phyloP scores from a whole-genome alignment of 2,113 vertebrate genomes.

The Lampris incognitus region DNA sequence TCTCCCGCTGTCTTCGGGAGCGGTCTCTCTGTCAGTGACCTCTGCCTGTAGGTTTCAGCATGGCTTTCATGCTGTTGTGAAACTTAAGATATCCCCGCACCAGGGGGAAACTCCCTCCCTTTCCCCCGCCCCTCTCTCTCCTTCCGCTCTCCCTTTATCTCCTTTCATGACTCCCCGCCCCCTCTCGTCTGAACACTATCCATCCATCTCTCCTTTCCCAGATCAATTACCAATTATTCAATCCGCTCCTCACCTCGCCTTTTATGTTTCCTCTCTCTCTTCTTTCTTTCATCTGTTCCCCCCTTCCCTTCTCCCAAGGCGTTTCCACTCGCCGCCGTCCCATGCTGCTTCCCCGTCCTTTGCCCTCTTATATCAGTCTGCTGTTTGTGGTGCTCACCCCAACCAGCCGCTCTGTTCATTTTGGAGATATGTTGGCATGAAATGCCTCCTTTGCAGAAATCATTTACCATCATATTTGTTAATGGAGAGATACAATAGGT shows the following conservation, averaged over 20 bases:
- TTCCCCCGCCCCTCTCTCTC: background rate
- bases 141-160: conserved; percentile 28
- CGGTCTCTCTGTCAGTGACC: conserved; percentile 7
- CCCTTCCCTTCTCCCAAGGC: background rate
- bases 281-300: background rate
- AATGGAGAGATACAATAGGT: no score
- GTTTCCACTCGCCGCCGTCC: background rate
- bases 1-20: background rate
- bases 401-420: no score
- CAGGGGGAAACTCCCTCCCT: conserved; percentile 41
- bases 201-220: conserved; percentile 69
- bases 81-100: conserved; percentile 29
- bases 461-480: no score
- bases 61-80: conserved; percentile 53
- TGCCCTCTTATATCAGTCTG: background rate
- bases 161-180: conserved; percentile 17
- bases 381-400: background rate
- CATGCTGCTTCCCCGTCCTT: background rate
- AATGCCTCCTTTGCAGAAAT: no score
- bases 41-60: conserved; percentile 18
- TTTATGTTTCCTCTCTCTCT: conserved; percentile 39
- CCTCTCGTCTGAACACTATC: conserved; percentile 55
- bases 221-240: conserved; percentile 86
- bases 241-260: conserved; percentile 33
- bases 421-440: no score